Evolutionary conservation across 2,888 invertebrate genomes (phyloP), one percentile per base, ranked within the genome.

Genomic region (Tiphia femorata): DNA sequence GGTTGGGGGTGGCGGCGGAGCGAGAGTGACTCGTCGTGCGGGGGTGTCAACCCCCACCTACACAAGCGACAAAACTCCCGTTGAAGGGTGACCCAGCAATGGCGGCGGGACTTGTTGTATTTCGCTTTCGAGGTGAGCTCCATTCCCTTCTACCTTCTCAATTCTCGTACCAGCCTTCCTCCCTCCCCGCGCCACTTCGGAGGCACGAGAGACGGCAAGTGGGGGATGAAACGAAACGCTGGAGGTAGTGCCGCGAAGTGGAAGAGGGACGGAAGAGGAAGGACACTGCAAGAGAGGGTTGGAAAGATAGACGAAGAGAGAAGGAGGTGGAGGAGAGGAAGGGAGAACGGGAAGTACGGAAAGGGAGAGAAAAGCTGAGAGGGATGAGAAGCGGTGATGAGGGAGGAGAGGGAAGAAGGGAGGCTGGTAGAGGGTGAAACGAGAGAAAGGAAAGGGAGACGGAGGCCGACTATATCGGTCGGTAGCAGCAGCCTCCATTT

Each of bases 101-200:
- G 83, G 83, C 83, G 82, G 70, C 80, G 74, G 76, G 81, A 82
- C 81, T 81, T 81, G 81, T 82, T 81, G 80, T 82, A 81, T 82
- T 81, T 81, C 78, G 81, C 81, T 81, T 80, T 73, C 77, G 77
- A 77, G 71, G 71, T 78, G 70, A 77, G 70, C 74, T 74, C 69
- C 71, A 62, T 68, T 62, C 67, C 65, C 64, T 63, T 63, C 67
- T 65, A 65, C 63, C 67, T 33, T 61, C 59, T 65, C 67, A 50
- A 66, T 55, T 62, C 60, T 64, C 66, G 43, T 64, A 58, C 59
- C 64, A 43, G 46, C 56, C 60, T 62, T 19, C 60, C 60, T 56
- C 59, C 58, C 44, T n/a, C n/a, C n/a, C n/a, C n/a, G 37, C 7
- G 44, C 29, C 2, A 42, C 20, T 37, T 33, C n/a, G 5, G 5